These are phyloP conservation scores for Micropoecilia bifurca DNA, from an alignment of 2,797 vertebrate genomes.

Conservation along the genomic window DNA sequence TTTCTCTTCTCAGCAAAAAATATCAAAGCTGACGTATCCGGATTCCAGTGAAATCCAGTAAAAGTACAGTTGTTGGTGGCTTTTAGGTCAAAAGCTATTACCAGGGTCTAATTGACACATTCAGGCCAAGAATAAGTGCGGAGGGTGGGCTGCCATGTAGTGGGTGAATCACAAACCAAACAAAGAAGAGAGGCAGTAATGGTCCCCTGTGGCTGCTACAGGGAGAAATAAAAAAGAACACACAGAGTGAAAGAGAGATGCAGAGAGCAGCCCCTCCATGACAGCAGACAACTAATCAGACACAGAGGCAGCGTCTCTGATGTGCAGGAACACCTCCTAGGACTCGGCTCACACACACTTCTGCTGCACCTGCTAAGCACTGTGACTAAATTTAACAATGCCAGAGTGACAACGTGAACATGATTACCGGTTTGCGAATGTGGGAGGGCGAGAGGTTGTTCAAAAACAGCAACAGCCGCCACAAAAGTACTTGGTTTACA, in stretches of 20 bases:
- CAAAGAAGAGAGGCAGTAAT: slow-evolving; percentile 52
- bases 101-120: slow-evolving; percentile 52
- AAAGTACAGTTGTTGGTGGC: slow-evolving; percentile 43
- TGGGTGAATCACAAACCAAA: slow-evolving; percentile 61
- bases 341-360: slow-evolving; percentile 65
- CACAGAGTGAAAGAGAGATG: slow-evolving; percentile 43
- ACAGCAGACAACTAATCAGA: slow-evolving; percentile 78
- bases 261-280: slow-evolving; percentile 69
- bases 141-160: slow-evolving; percentile 30
- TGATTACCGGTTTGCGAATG: slow-evolving; percentile 54
- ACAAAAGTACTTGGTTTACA: slow-evolving; percentile 46
- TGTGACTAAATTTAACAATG: slow-evolving; percentile 77
- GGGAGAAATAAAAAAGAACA: slow-evolving; percentile 33
- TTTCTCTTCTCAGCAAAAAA: slow-evolving; percentile 39
- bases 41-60: slow-evolving; percentile 50
- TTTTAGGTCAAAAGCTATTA: slow-evolving; percentile 64
- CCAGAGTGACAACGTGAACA: slow-evolving; percentile 56
- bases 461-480: slow-evolving; percentile 49
- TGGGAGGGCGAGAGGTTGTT: slow-evolving; percentile 31
- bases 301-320: slow-evolving; percentile 64
- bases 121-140: slow-evolving; percentile 53
- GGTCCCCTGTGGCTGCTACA: slow-evolving; percentile 63
- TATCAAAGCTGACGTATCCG: slow-evolving; percentile 35
- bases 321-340: slow-evolving; percentile 73
- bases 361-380: slow-evolving; percentile 75